Percentiles rank a stretch among this genome's conserved stretches.
phyloP scores from a whole-genome alignment of 30 jellyfish, hydroid and myxozoan species.

The Turritopsis rubra region DNA sequence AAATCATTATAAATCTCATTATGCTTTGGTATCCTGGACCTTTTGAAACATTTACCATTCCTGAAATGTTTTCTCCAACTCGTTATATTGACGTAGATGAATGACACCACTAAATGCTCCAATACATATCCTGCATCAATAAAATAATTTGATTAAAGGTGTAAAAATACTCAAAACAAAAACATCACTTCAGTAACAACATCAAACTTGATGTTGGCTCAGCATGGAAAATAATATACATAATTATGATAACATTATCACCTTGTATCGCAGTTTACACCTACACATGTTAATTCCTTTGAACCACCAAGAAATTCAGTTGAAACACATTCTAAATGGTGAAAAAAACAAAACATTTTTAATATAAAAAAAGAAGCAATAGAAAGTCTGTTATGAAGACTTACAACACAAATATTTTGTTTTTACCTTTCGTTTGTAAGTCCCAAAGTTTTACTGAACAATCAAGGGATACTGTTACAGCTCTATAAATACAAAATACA shows the following conservation, averaged over 20 bases:
- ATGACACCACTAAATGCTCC: background rate
- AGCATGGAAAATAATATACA: background rate
- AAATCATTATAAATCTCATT: too few relatives aligned
- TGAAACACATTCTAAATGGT: constrained; percentile 24
- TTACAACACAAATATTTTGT: background rate
- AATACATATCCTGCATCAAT: background rate
- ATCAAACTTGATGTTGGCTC: background rate
- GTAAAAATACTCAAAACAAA: background rate
- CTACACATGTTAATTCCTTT: constrained; percentile 43
- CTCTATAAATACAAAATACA: constrained; percentile 15
- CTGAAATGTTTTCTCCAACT: background rate
- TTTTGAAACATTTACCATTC: background rate
- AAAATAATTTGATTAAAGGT: too few relatives aligned
- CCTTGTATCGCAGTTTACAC: constrained; percentile 1
- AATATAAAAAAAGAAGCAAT: background rate
- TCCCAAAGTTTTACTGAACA: constrained; percentile 48
- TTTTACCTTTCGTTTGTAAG: constrained; percentile 25
- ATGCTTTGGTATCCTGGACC: too few relatives aligned
- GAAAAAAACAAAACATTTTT: background rate
- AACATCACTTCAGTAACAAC: background rate
- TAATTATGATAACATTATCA: background rate
- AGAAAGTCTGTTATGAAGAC: background rate
- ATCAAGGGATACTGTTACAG: constrained; percentile 47
- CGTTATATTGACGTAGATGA: background rate
- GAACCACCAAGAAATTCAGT: constrained; percentile 48